Evolutionary conservation across 2,888 invertebrate species (phyloP).

Genomic region (Drosophila merina): DNA sequence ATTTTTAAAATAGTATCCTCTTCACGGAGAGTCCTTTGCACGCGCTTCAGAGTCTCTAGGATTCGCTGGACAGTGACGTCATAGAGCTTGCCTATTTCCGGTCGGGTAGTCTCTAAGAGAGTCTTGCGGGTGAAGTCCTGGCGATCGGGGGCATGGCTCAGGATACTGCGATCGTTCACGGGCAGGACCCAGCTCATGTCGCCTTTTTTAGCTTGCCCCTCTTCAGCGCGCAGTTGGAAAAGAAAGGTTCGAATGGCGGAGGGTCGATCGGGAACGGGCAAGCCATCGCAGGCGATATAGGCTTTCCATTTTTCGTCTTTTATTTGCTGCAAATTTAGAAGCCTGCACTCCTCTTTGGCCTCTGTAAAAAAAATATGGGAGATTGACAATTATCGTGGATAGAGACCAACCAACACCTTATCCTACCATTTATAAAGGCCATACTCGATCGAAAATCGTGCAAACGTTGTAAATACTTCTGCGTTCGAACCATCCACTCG

Average conservation of each 20-base stretch:
- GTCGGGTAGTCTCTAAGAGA: slow-evolving; percentile 39
- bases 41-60: slow-evolving; percentile 35
- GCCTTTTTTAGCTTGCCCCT: slow-evolving; percentile 28
- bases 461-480: slow-evolving; percentile 53
- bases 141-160: slow-evolving; percentile 64
- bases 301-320: slow-evolving; percentile 58
- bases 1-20: slow-evolving; percentile 38
- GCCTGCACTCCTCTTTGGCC: slow-evolving; percentile 39
- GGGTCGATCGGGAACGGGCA: slow-evolving; percentile 68
- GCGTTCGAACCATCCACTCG: slow-evolving; percentile 56
- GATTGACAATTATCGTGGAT: neutral
- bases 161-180: slow-evolving; percentile 73
- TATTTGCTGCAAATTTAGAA: slow-evolving; percentile 36
- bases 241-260: slow-evolving; percentile 66
- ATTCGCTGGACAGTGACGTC: slow-evolving; percentile 55
- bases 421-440: slow-evolving; percentile 59
- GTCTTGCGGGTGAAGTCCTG: slow-evolving; percentile 61
- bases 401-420: no score
- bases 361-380: slow-evolving; percentile 38
- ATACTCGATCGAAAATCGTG: slow-evolving; percentile 58
- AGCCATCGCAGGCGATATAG: slow-evolving; percentile 69
- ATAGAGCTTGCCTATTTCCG: slow-evolving; percentile 65
- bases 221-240: slow-evolving; percentile 50
- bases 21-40: slow-evolving; percentile 36
- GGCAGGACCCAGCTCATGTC: slow-evolving; percentile 68